A percentile compares a stretch with the other conserved stretches of the same genome.
phyloP scores from a whole-genome alignment of 2,113 vertebrate genomes.

The Ciconia maguari region DNA sequence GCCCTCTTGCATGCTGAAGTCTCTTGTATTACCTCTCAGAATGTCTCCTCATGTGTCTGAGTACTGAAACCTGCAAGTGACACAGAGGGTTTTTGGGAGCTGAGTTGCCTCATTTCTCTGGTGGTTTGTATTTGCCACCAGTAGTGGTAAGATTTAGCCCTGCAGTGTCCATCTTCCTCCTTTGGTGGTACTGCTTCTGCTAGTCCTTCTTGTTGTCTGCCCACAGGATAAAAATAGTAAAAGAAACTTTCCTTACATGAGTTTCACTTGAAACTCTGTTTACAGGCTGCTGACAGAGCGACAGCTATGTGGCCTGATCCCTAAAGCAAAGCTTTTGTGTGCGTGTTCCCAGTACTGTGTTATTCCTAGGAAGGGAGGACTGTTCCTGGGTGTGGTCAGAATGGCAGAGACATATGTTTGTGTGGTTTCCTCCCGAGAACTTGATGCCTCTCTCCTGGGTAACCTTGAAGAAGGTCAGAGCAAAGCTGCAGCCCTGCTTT shows the following conservation, averaged over 20 bases:
- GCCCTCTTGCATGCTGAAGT: background rate
- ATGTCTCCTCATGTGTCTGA: accelerated
- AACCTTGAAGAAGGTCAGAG: background rate
- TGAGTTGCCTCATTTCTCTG: background rate
- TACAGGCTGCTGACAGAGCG: background rate
- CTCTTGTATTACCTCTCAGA: background rate
- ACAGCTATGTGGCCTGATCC: background rate
- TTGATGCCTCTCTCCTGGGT: background rate
- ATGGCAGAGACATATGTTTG: background rate
- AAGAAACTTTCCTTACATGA: background rate
- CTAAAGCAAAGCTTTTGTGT: background rate
- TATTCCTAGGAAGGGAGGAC: background rate
- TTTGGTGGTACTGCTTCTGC: background rate
- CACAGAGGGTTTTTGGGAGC: background rate
- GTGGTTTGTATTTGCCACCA: background rate
- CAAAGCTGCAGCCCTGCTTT: background rate
- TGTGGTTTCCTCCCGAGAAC: background rate
- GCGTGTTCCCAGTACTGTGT: background rate
- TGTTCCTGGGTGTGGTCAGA: background rate
- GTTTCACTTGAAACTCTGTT: background rate
- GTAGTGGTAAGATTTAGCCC: background rate
- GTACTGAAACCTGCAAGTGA: background rate
- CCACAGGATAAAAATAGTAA: background rate
- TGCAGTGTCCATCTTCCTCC: background rate
- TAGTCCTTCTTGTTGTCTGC: background rate